phyloP scores from a whole-genome alignment of 2,888 invertebrate genomes.

The Synanthedon tipuliformis region DNA sequence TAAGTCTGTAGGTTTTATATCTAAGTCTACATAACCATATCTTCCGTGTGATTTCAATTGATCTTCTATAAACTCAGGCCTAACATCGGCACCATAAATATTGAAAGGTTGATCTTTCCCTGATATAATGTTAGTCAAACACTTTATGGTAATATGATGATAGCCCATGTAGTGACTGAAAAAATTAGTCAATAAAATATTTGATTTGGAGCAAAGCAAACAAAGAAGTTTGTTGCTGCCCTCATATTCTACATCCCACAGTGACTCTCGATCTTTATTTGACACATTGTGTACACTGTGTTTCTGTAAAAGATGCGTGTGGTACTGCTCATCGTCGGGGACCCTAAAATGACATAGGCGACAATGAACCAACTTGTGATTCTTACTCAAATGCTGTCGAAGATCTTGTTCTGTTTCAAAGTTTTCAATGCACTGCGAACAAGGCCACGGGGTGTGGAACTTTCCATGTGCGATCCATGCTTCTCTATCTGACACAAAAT shows the following conservation, averaged over 20 bases:
- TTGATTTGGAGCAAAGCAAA: constrained; percentile 43
- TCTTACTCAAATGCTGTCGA: constrained; percentile 36
- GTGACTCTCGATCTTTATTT: constrained; percentile 30
- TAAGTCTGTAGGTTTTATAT: constrained; percentile 16
- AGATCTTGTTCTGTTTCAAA: constrained; percentile 37
- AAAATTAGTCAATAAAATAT: constrained; percentile 32
- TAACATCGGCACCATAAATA: constrained; percentile 51
- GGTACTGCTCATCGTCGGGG: constrained; percentile 43
- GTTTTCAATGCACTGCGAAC: constrained; percentile 52
- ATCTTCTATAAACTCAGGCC: constrained; percentile 39
- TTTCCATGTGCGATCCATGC: constrained; percentile 43
- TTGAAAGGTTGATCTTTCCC: constrained; percentile 46
- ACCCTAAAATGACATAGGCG: constrained; percentile 54
- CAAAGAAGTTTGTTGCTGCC: constrained; percentile 39
- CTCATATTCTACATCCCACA: constrained; percentile 49
- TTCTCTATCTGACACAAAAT: constrained; percentile 52
- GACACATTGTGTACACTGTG: constrained; percentile 43
- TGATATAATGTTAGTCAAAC: constrained; percentile 42
- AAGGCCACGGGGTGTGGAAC: constrained; percentile 57
- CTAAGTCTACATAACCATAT: constrained; percentile 44
- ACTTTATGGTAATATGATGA: constrained; percentile 59
- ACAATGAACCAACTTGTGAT: constrained; percentile 53
- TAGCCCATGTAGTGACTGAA: constrained; percentile 58
- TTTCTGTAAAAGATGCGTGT: constrained; percentile 48
- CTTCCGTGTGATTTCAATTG: constrained; percentile 34